These are phyloP conservation scores for Acrobasis consociella DNA, from an alignment of 2,888 invertebrate species.

Conservation along the genomic window DNA sequence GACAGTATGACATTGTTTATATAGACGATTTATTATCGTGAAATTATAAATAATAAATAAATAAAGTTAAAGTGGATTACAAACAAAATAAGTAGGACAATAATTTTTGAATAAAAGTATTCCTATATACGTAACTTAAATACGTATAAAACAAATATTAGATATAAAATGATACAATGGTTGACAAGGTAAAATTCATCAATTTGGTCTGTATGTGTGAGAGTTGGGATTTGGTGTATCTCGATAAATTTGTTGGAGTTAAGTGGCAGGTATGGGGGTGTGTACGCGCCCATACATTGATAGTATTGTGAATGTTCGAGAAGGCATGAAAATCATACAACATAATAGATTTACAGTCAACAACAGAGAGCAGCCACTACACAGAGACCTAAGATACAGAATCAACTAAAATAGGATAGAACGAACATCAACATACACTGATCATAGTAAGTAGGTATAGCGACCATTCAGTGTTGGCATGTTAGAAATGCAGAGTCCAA, in stretches of 20 bases:
- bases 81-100: slow-evolving; percentile 25
- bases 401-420: slow-evolving; percentile 75
- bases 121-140: slow-evolving; percentile 30
- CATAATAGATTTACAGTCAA: slow-evolving; percentile 80
- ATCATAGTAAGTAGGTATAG: slow-evolving; percentile 47
- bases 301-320: slow-evolving; percentile 81
- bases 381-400: slow-evolving; percentile 79
- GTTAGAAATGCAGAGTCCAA: slow-evolving; percentile 39
- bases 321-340: slow-evolving; percentile 82
- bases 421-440: slow-evolving; percentile 64
- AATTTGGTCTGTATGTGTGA: slow-evolving; percentile 74
- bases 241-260: slow-evolving; percentile 79
- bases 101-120: slow-evolving; percentile 23
- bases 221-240: slow-evolving; percentile 77
- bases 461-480: slow-evolving; percentile 50
- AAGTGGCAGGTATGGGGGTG: slow-evolving; percentile 77
- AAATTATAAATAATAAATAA: not conserved
- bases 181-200: slow-evolving; percentile 35
- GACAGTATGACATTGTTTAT: slow-evolving; percentile 46
- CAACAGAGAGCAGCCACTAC: slow-evolving; percentile 84
- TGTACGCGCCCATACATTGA: slow-evolving; percentile 73
- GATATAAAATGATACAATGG: slow-evolving; percentile 31
- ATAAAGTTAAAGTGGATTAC: slow-evolving; percentile 4
- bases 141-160: slow-evolving; percentile 35
- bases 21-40: slow-evolving; percentile 24